These are phyloP conservation scores for Bovichtus variegatus DNA, from an alignment of 2,797 vertebrate genomes.

Conservation along the genomic window DNA sequence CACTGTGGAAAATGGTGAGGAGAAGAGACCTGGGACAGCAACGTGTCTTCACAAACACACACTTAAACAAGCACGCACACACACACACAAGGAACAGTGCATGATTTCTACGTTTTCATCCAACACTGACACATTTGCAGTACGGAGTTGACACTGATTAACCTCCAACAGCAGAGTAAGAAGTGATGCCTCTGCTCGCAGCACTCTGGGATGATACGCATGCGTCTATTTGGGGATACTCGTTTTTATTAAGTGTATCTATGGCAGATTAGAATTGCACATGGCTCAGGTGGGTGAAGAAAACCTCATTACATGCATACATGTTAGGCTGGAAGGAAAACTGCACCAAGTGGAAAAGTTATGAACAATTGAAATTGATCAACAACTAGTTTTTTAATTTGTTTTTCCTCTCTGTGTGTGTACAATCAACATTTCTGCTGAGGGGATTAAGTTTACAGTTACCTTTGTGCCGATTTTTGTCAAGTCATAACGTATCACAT, in stretches of 20 bases:
- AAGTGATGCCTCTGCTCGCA: background rate
- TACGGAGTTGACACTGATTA: slow-evolving; percentile 18
- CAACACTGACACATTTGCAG: slow-evolving; percentile 3
- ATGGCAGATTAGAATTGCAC: slow-evolving; percentile 8
- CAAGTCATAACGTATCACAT: background rate
- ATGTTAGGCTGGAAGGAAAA: background rate
- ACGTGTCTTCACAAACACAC: slow-evolving; percentile 21
- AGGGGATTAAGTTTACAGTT: background rate
- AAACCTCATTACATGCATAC: background rate
- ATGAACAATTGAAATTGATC: background rate
- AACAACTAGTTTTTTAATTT: background rate
- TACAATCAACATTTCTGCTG: background rate
- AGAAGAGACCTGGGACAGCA: slow-evolving; percentile 45
- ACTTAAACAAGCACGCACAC: slow-evolving; percentile 15
- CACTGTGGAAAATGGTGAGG: slow-evolving; percentile 30
- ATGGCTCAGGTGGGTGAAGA: background rate
- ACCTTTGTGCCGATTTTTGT: slow-evolving; percentile 1
- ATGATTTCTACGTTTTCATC: background rate
- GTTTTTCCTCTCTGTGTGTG: background rate
- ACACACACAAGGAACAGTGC: background rate
- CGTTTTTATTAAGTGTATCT: background rate
- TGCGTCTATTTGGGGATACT: background rate
- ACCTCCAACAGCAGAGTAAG: slow-evolving; percentile 12
- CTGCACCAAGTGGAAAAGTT: background rate
- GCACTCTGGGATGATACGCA: slow-evolving; percentile 6